phyloP scores from a whole-genome alignment of 2,113 vertebrate species.

The Tragelaphus strepsiceros region DNA sequence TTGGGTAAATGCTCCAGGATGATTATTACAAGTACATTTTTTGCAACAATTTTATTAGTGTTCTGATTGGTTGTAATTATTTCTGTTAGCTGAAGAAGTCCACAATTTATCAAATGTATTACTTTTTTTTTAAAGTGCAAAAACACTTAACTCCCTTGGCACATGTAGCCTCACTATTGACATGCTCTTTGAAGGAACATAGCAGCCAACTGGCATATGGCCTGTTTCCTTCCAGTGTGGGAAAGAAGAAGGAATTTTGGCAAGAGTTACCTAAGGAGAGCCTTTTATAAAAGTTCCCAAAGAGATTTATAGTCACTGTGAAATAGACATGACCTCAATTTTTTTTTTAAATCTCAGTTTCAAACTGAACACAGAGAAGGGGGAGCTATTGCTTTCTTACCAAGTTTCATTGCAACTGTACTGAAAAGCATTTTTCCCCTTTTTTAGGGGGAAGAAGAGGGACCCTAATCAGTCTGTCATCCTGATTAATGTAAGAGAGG shows the following conservation, averaged over 20 bases:
- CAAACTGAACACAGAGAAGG: background rate
- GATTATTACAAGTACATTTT: background rate
- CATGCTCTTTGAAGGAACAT: slow-evolving; percentile 10
- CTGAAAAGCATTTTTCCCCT: background rate
- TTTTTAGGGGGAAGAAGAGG: background rate
- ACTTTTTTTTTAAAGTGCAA: slow-evolving; percentile 35
- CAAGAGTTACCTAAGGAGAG: slow-evolving; percentile 50
- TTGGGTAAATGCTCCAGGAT: background rate
- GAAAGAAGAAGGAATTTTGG: slow-evolving; percentile 68
- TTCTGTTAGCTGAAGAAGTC: slow-evolving; percentile 12
- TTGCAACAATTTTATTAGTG: background rate
- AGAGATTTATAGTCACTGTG: slow-evolving; percentile 57
- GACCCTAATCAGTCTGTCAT: background rate
- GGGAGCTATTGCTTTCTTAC: slow-evolving; percentile 13
- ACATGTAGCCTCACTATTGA: slow-evolving; percentile 37
- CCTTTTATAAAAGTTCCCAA: slow-evolving; percentile 57
- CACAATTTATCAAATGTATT: slow-evolving; percentile 17
- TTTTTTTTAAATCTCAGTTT: slow-evolving; percentile 38
- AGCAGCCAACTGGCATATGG: slow-evolving; percentile 56
- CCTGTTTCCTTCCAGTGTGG: slow-evolving; percentile 66
- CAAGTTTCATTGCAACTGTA: slow-evolving; percentile 18
- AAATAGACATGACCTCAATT: slow-evolving; percentile 58
- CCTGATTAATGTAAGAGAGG: background rate
- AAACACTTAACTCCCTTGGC: slow-evolving; percentile 41
- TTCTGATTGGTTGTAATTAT: slow-evolving; percentile 24